Evolutionary conservation across 2,113 vertebrate species (phyloP), one percentile per base, ranked within the genome.

Genomic region (Corapipo altera): DNA sequence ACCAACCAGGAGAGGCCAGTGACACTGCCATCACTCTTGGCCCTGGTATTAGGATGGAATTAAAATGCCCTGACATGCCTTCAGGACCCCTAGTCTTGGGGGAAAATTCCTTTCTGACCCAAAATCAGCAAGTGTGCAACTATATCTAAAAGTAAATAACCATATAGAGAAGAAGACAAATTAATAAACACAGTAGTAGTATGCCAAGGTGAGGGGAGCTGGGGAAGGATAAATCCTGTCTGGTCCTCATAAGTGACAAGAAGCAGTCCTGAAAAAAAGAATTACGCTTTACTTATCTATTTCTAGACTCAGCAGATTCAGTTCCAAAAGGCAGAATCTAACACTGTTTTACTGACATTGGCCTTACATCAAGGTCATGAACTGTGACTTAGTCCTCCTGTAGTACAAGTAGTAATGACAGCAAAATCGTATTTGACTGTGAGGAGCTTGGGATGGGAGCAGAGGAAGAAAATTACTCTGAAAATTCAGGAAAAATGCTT

Each of bases 401-500:
- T 84, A 97, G 83, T 35, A 78, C 35, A 88, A 94, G 82, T 7
- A 88, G 59, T 9, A 74, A 78, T 81, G 94, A 91, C 18, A 89
- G 55, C 39, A 92, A 96, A 94, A 89, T 88, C 72, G 35, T 86
- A 77, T 94, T 93, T 94, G 67, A 73, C 71, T 74, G 62, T 6
- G 12, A 85, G 69, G 48, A 28, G 2, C 73, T 86, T 59, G 35
- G 59, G 69, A 86, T 71, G 43, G 55, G 75, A 93, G 27, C 59
- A 66, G 67, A 71, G 85, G 74, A 83, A 81, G 59, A 85, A 93
- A 88, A 92, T 89, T 6, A 18, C 61, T 81, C 48, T 54, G 72
- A 57, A 70, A 67, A 57, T 51, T 69, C 88, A 76, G 75, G 48
- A 88, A 67, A 78, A 86, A 75, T 74, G 65, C 61, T 94, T 74